phyloP scores from a whole-genome alignment of 2,888 invertebrate species.

The Oxytorus armatus region DNA sequence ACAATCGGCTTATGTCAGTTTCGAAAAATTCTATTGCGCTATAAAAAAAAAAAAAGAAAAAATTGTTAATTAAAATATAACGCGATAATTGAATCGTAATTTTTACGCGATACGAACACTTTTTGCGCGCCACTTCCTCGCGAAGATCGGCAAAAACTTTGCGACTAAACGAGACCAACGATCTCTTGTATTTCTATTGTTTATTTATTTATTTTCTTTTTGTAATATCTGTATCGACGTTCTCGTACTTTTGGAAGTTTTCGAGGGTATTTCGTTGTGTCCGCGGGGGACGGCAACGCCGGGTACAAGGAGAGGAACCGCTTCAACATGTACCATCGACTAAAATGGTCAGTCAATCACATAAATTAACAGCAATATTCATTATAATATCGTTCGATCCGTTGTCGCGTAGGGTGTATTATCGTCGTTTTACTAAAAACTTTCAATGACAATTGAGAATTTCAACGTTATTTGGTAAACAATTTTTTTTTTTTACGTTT shows the following conservation, averaged over 20 bases:
- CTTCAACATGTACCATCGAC: slow-evolving; percentile 76
- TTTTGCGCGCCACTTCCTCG: not conserved
- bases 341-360: slow-evolving; percentile 71
- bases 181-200: not conserved
- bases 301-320: slow-evolving; percentile 44
- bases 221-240: slow-evolving; percentile 23
- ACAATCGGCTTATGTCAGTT: not conserved
- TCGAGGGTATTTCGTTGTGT: slow-evolving; percentile 28
- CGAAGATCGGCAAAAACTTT: not conserved
- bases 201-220: slow-evolving; percentile 21
- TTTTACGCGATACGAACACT: not conserved
- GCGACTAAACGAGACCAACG: not conserved
- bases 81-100: not conserved
- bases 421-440: too few relatives aligned
- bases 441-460: too few relatives aligned
- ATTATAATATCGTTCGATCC: too few relatives aligned
- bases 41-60: too few relatives aligned
- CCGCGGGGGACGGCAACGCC: slow-evolving; percentile 60
- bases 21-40: too few relatives aligned
- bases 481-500: not conserved
- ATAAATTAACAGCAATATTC: too few relatives aligned
- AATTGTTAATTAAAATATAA: not conserved
- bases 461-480: not conserved
- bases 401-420: too few relatives aligned
- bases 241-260: slow-evolving; percentile 29